phyloP scores from a whole-genome alignment of 2,113 vertebrate species.

The Bambusicola thoracicus region DNA sequence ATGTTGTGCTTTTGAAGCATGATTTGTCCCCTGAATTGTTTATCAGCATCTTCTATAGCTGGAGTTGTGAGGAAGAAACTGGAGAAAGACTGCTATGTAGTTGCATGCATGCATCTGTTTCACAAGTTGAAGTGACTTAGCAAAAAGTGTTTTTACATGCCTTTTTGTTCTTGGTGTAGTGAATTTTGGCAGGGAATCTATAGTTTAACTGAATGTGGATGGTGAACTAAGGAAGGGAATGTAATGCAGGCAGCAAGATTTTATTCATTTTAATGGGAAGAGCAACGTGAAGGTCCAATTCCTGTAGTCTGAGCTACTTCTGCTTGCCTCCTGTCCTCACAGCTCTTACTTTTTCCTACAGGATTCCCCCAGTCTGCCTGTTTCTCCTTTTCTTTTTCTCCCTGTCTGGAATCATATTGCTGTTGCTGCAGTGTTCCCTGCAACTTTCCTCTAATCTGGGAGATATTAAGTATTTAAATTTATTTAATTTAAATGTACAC shows the following conservation, averaged over 20 bases:
- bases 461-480: background rate
- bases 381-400: background rate
- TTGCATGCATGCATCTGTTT: background rate
- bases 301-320: background rate
- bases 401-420: background rate
- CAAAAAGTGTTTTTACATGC: background rate
- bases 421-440: background rate
- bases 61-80: background rate
- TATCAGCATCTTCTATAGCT: background rate
- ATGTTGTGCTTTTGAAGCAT: background rate
- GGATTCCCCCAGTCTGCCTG: background rate
- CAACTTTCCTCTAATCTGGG: background rate
- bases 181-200: background rate
- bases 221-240: background rate
- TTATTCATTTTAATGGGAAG: background rate
- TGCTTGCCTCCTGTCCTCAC: background rate
- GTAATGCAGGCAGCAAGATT: background rate
- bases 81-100: background rate
- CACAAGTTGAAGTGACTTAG: background rate
- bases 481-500: background rate
- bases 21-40: background rate
- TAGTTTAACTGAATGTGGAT: background rate
- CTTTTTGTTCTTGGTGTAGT: background rate
- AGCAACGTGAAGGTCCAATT: accelerated
- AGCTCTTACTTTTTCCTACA: background rate